Evolutionary conservation across 2,888 invertebrate species (phyloP).

Genomic region (Dinocampus coccinellae): DNA sequence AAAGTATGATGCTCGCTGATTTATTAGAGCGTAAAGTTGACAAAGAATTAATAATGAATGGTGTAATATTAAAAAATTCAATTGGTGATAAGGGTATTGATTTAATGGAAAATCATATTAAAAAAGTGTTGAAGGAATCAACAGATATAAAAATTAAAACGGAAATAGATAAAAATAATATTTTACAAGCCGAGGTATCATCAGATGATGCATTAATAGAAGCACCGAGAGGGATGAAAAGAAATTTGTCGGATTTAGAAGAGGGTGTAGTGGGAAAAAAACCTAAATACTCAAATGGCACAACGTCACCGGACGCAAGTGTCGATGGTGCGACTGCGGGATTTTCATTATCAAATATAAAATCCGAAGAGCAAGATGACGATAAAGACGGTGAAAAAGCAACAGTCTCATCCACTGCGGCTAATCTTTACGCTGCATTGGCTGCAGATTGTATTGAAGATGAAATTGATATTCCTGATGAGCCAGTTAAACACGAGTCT

Average conservation of each 20-base stretch:
- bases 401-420: constrained; percentile 84
- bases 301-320: constrained; percentile 64
- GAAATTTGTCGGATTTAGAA: constrained; percentile 66
- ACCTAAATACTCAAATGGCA: constrained; percentile 66
- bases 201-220: constrained; percentile 62
- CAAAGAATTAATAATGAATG: constrained; percentile 74
- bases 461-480: constrained; percentile 74
- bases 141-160: constrained; percentile 58
- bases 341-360: constrained; percentile 70
- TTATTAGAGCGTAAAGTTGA: constrained; percentile 83
- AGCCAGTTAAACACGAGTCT: constrained; percentile 46
- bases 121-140: constrained; percentile 69
- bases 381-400: constrained; percentile 72
- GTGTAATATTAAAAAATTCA: constrained; percentile 73
- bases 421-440: constrained; percentile 86
- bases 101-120: constrained; percentile 74
- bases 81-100: constrained; percentile 75
- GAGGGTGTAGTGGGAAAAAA: constrained; percentile 69
- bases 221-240: constrained; percentile 65
- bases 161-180: constrained; percentile 56
- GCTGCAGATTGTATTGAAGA: constrained; percentile 88
- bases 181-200: constrained; percentile 58
- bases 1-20: constrained; percentile 80
- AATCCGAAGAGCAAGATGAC: constrained; percentile 69
- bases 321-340: constrained; percentile 67